Base-by-base conservation (phyloP, 1,140 invertebrate species). In the Drosophila kepulauana region DNA sequence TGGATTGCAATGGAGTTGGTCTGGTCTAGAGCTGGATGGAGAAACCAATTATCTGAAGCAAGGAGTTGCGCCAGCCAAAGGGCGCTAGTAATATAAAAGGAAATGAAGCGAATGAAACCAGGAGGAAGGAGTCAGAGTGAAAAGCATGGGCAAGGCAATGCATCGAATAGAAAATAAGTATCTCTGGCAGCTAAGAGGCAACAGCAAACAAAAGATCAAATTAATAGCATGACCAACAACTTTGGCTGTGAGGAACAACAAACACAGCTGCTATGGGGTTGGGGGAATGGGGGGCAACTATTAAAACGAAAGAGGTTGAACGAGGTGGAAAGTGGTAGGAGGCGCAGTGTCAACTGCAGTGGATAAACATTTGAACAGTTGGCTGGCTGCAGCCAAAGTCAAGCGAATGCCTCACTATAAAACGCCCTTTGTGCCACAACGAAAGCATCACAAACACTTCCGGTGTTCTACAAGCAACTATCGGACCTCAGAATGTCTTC, bases 141-240 rank as follows among this genome's bases (percentile, higher is more conserved):
- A 10, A 25, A 11, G 10, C 3, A 8, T 10, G 41, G 15, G 4
- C 38, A 3, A 10, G 20, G 25, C 20, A 52, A 16, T 52, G 35
- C 56, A 43, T n/a, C 41, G 56, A 61, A 69, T 41, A 54, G 48
- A 80, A 80, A 71, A 74, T 48, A 49, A 41, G 38, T 13, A 41
- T 51, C 64, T 51, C 64, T 69, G 68, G 72, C 68, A 74, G 51
- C 30, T 79, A 68, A 46, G 66, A 80, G 68, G 65, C 75, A 49
- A 63, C 59, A 66, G 4, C 69, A 87, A 82, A 88, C 84, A 88
- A 88, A 88, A 88, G 84, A 89, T 88, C 84, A 81, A 89, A 80
- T 84, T 88, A 88, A 88, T 88, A 81, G 80, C 82, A 62, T 56
- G 13, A 46, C 49, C 65, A 75, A 62, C 67, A 70, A 45, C 62